Percentiles rank a stretch among this genome's conserved stretches.
These are phyloP conservation scores for Globodera ellingtonae DNA, from an alignment of 1,140 invertebrate genomes.

Conservation along the genomic window DNA sequence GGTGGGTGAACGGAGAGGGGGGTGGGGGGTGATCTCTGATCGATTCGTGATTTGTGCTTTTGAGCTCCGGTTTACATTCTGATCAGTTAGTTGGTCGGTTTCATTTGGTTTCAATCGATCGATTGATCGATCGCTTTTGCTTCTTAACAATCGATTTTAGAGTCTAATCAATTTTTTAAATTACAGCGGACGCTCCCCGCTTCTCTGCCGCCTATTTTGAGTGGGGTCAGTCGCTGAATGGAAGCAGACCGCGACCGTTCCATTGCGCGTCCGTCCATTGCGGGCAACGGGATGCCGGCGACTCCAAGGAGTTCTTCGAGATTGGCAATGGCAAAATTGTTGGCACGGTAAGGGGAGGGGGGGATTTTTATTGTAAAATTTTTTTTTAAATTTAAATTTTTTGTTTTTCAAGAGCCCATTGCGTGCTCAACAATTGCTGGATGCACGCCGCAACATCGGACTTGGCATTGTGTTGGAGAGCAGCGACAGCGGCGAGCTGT, in stretches of 20 bases:
- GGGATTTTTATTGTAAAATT: too few species aligned
- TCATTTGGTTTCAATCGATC: too few species aligned
- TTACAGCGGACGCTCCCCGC: constrained; percentile 2
- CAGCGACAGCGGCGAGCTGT: constrained; percentile 37
- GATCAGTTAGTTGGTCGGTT: too few species aligned
- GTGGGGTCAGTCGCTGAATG: constrained; percentile 9
- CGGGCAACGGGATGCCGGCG: constrained; percentile 23
- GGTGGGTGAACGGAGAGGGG: neutral
- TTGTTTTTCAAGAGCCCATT: constrained; percentile 7
- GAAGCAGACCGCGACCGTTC: constrained; percentile 1
- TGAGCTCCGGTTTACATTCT: too few species aligned
- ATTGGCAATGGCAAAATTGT: constrained; percentile 19
- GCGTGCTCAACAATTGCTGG: constrained; percentile 34
- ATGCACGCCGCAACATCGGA: constrained; percentile 28
- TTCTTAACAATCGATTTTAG: neutral
- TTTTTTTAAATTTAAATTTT: neutral
- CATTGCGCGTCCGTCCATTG: constrained; percentile 26
- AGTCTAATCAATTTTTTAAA: neutral
- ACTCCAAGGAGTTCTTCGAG: constrained; percentile 25
- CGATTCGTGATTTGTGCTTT: too few species aligned
- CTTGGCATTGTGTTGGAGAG: constrained; percentile 29
- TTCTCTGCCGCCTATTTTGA: constrained; percentile 19
- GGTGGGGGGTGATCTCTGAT: too few species aligned
- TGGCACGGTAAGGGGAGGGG: neutral
- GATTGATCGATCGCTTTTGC: too few species aligned